A percentile compares a stretch with the other conserved stretches of the same genome.
Evolutionary conservation across 2,888 invertebrate species (phyloP).

Genomic region (Andrena bucephala): DNA sequence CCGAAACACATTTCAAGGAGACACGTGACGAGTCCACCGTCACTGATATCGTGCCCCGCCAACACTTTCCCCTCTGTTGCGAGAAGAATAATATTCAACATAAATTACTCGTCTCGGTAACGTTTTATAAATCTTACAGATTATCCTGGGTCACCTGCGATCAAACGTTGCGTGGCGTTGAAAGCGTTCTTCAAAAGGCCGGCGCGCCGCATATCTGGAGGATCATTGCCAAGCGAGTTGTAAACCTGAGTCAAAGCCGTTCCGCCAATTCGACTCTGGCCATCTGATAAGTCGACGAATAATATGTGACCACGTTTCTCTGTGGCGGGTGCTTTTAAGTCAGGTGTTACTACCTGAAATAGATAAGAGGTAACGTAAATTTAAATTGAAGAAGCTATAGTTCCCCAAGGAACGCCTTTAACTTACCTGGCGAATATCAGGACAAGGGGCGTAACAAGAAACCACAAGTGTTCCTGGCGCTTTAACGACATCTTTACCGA

Average conservation of each 20-base stretch:
- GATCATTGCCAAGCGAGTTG: slow-evolving; percentile 92
- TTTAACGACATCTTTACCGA: slow-evolving; percentile 89
- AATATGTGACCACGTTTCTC: slow-evolving; percentile 89
- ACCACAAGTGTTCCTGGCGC: slow-evolving; percentile 96
- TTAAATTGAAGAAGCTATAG: background rate
- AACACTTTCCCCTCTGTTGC: slow-evolving; percentile 88
- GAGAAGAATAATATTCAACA: background rate
- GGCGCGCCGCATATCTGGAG: slow-evolving; percentile 93
- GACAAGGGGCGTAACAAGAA: slow-evolving; percentile 98
- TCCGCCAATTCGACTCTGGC: slow-evolving; percentile 93
- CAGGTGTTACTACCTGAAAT: slow-evolving; percentile 92
- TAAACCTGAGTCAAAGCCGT: slow-evolving; percentile 97
- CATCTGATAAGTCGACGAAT: slow-evolving; percentile 91
- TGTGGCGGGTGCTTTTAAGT: slow-evolving; percentile 90
- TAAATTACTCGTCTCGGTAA: background rate
- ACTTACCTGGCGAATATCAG: slow-evolving; percentile 90
- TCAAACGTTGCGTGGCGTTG: slow-evolving; percentile 92
- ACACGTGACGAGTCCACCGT: slow-evolving; percentile 97
- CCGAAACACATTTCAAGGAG: slow-evolving; percentile 98
- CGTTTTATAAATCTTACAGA: background rate
- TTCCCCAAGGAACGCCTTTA: background rate
- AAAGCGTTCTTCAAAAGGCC: slow-evolving; percentile 91
- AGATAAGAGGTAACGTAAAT: background rate
- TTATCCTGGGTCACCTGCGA: slow-evolving; percentile 87
- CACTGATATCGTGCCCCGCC: slow-evolving; percentile 98